Evolutionary conservation across 1,140 invertebrate species (phyloP).

Genomic region (Drosophila nigromelanica): DNA sequence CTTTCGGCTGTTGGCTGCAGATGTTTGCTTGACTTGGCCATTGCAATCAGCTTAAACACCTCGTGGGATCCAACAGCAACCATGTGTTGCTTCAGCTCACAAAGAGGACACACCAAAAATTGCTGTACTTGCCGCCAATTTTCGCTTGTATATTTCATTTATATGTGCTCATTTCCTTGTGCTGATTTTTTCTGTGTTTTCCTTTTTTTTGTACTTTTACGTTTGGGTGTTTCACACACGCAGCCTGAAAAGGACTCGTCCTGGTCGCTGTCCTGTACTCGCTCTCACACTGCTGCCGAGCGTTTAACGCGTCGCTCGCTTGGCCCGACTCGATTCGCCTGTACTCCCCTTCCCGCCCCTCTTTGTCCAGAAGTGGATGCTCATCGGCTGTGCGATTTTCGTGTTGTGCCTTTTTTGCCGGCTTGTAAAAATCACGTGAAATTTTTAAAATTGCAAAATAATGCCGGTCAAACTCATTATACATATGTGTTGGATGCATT

Average conservation of each 20-base stretch:
- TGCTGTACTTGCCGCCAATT: conserved; percentile 20
- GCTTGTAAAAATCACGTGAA: conserved; percentile 70
- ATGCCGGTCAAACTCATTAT: conserved; percentile 73
- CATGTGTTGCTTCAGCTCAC: conserved; percentile 66
- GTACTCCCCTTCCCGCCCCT: background rate
- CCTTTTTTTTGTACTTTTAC: conserved; percentile 23
- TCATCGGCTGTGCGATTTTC: conserved; percentile 25
- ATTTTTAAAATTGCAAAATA: conserved; percentile 74
- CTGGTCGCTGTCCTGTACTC: conserved; percentile 45
- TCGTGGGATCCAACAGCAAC: conserved; percentile 37
- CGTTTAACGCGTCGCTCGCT: conserved; percentile 22
- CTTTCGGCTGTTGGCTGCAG: conserved; percentile 1
- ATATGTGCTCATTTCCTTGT: conserved; percentile 42
- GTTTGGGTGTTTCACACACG: conserved; percentile 16
- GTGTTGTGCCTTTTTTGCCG: conserved; percentile 50
- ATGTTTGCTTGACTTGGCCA: conserved; percentile 24
- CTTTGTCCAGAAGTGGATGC: background rate
- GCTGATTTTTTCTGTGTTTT: conserved; percentile 20
- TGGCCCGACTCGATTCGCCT: conserved; percentile 12
- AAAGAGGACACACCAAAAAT: conserved; percentile 16
- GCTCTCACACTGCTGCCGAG: conserved; percentile 29
- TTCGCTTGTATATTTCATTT: conserved; percentile 42
- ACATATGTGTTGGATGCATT: conserved; percentile 17
- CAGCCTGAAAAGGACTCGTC: conserved; percentile 17
- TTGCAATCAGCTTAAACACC: conserved; percentile 66